These are phyloP conservation scores for Mirounga angustirostris DNA, from an alignment of 2,113 vertebrate genomes.

Conservation along the genomic window DNA sequence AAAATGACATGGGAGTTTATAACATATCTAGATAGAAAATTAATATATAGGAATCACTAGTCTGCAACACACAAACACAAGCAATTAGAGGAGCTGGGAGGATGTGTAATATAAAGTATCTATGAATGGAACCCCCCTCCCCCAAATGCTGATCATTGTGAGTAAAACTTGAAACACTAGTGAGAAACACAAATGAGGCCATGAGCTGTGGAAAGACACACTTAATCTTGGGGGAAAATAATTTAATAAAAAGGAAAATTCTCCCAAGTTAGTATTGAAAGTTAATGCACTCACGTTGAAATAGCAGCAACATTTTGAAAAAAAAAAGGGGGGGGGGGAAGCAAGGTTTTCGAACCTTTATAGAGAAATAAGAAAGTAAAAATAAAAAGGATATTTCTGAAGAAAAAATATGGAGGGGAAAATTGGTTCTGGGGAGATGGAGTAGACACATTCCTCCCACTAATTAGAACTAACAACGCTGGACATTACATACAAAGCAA, in stretches of 20 bases:
- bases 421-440: neutral
- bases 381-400: neutral
- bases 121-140: neutral
- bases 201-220: neutral
- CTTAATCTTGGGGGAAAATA: neutral
- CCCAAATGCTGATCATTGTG: neutral
- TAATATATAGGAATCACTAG: neutral
- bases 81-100: neutral
- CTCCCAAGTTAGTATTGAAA: neutral
- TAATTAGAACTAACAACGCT: neutral
- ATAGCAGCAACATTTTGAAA: neutral
- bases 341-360: neutral
- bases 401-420: neutral
- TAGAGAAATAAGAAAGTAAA: neutral
- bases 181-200: neutral
- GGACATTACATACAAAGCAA: neutral
- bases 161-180: neutral
- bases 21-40: neutral
- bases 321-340: rapidly evolving
- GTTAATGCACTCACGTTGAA: neutral
- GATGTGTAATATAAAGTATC: neutral
- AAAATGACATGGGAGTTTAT: neutral
- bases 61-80: neutral
- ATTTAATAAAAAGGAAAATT: neutral
- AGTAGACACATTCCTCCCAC: neutral